Evolutionary conservation across 1,140 invertebrate genomes (phyloP), one percentile per base, ranked within the genome.

Genomic region (Vanessa tameamea): DNA sequence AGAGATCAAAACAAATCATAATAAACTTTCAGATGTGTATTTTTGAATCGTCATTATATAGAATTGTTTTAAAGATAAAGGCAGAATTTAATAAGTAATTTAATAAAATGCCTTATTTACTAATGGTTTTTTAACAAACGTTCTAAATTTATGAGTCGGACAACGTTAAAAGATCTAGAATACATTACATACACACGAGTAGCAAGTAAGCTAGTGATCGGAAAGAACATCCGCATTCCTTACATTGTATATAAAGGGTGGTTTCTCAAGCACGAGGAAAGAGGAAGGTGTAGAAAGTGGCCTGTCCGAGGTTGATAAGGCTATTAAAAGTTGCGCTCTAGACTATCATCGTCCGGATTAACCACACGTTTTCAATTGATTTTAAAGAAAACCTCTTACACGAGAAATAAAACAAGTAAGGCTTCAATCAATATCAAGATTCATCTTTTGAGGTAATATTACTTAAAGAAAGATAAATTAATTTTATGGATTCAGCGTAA

Each of bases 281-380:
- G 78, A 69, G 76, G 79, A 73, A 11, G 82, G 75, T 76, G 75
- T 85, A 82, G 64, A 79, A 76, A 80, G 82, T 79, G 82, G 87
- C 82, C 85, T 87, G 87, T 79, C 78, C 73, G 78, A 83, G 80
- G 80, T 87, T 85, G 89, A 93, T 93, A 92, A 92, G 85, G 85
- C 89, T 92, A 91, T 93, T 92, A 92, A 91, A 93, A 92, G 87
- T 93, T 90, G 88, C 87, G 82, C 84, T 82, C 76, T 79, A 85
- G 84, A 86, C 83, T 80, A 81, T 80, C 37, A 43, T 43, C 78
- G 81, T 73, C 75, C 79, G 86, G 79, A 88, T 84, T 87, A 83
- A 82, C 78, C 76, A 80, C 81, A 89, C 86, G 84, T 81, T 78
- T 78, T 76, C 71, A 81, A 89, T 80, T 79, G 79, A 82, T 70